Conservation (phyloP, 2,797 vertebrate species). For the Rhinella marina region DNA sequence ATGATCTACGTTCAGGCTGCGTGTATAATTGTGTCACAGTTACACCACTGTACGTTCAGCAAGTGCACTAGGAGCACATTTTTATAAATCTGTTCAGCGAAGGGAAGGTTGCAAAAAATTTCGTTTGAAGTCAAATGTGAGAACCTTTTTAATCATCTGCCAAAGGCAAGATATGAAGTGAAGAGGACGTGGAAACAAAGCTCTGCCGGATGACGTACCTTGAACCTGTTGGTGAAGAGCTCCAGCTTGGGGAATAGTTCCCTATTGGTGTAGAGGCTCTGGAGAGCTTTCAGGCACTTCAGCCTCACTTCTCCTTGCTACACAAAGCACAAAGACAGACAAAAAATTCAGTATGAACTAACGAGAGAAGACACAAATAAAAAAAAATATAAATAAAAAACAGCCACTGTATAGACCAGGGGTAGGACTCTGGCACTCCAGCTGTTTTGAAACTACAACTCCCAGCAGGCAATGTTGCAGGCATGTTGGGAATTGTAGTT, state of each 20-base stretch:
- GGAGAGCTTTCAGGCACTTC: conserved; percentile 98
- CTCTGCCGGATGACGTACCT: conserved; percentile 77
- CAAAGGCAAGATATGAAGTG: not conserved
- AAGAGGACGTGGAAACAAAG: not conserved
- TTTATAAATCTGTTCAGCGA: not conserved
- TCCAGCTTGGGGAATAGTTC: conserved; percentile 97
- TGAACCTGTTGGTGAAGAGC: conserved; percentile 98
- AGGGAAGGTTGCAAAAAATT: not conserved
- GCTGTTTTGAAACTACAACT: no score
- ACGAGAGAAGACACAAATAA: not conserved
- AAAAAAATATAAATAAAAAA: no score
- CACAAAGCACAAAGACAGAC: conserved; percentile 49
- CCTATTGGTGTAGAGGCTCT: conserved; percentile 97
- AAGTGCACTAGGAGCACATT: not conserved
- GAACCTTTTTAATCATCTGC: not conserved
- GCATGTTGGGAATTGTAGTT: no score
- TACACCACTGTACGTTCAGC: not conserved
- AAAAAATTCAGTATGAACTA: not conserved
- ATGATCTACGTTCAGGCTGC: not conserved
- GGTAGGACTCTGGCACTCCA: no score
- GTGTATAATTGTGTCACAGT: not conserved
- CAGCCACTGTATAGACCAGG: not conserved
- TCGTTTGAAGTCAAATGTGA: not conserved
- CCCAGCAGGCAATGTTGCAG: no score
- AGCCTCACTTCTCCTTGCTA: conserved; percentile 99